These are phyloP conservation scores for Nemopilema nomurai DNA, from an alignment of 30 jellyfish, hydroid and myxozoan species.

Conservation along the genomic window DNA sequence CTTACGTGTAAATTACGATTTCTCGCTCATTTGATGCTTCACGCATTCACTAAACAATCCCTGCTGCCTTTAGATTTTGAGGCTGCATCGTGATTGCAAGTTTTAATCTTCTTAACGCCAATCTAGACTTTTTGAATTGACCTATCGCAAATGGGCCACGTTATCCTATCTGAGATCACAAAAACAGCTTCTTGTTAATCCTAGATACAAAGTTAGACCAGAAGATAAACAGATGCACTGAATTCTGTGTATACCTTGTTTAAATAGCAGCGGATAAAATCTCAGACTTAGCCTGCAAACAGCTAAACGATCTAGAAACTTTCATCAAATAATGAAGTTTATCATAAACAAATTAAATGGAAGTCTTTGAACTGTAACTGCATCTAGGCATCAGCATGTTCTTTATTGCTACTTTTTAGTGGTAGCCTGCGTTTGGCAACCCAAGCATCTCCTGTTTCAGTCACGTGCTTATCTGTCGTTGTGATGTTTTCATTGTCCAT, in stretches of 20 bases:
- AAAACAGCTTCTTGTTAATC: not conserved
- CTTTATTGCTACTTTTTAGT: not conserved
- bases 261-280: constrained; percentile 6
- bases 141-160: not conserved
- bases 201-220: constrained; percentile 15
- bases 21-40: not conserved
- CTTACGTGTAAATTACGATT: too few relatives aligned
- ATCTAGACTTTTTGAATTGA: not conserved
- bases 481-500: too few relatives aligned
- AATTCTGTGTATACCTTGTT: not conserved
- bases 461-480: too few relatives aligned
- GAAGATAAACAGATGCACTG: constrained; percentile 11
- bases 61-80: not conserved
- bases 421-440: too few relatives aligned
- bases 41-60: not conserved
- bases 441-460: too few relatives aligned
- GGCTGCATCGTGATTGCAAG: not conserved
- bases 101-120: constrained; percentile 13
- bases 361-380: not conserved
- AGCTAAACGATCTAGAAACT: constrained; percentile 1
- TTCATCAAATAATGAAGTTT: constrained; percentile 2
- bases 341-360: not conserved
- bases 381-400: not conserved
- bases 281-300: not conserved
- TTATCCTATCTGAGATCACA: not conserved